Base-by-base conservation (phyloP, 2,888 invertebrate species). In the Plagiodera versicolora region DNA sequence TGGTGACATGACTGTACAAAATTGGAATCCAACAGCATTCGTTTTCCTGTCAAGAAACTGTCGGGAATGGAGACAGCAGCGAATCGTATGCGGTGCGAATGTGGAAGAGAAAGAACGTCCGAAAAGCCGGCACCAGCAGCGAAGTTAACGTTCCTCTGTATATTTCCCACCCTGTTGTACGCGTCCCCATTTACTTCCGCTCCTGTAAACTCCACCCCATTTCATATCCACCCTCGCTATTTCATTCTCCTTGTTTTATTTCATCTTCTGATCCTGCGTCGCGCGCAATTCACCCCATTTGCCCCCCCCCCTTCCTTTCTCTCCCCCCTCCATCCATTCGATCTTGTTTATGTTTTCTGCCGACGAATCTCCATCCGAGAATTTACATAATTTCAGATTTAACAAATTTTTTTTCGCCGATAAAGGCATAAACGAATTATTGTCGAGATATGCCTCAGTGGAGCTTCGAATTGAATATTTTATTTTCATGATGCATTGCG, bases 131-230 rank as follows among this genome's bases (percentile, higher is more conserved):
- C 69, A 72, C 72, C 75, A 72, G 74, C 68, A 63, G 61, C 65
- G 67, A 70, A 72, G 71, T 72, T 74, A 72, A 72, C 73, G 72
- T 75, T 74, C 74, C 76, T 39, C 39, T 74, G 73, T 75, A 72
- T 76, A 75, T 76, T 73, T 73, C 72, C 74, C 73, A 72, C 74
- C 75, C 76, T 75, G 73, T 73, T 72, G 71, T 74, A 74, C 77
- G 78, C 77, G 76, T 76, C 79, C 79, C 79, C 77, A 82, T 84
- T 84, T 84, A 82, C 83, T 84, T 83, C 83, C 83, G 83, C 83
- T 83, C 81, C 83, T 79, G 80, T 83, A 83, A 83, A 84, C 76
- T 76, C 76, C 76, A 76, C 76, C 76, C 76, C 72, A 75, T 76
- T 76, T 76, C 75, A 79, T 80, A 80, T 80, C 78, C 79, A 78